Evolutionary conservation across 2,797 vertebrate genomes (phyloP), one percentile per base, ranked within the genome.

Genomic region (Psittacula echo): DNA sequence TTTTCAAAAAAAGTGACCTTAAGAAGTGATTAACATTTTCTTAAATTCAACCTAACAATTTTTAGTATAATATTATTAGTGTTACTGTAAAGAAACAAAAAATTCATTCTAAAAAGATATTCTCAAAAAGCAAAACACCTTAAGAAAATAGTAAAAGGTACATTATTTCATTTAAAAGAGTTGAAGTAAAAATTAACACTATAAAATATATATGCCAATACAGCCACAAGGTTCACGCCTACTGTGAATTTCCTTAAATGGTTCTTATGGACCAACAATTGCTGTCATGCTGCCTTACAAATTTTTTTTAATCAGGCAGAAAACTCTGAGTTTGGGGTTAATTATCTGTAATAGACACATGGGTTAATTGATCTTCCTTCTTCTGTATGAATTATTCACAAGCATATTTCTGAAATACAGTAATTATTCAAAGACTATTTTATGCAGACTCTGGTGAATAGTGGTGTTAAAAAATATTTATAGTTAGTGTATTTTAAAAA

Each of bases 1-100:
- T 94, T 92, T 82, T 94, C 22, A 68, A 84, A 95, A 95, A 97
- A 95, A 45, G 53, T 96, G 95, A 96, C 94, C 90, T 96, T 97
- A 97, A 39, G 72, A 94, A 88, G 27, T 1, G 10, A 94, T 97
- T 95, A 96, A 86, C 48, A 62, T 85, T 96, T 97, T 93, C 41
- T 88, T 96, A 94, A 96, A 93, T 71, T 93, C 86, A 92, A 67
- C 9, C 27, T 85, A 96, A 88, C 62, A 94, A 92, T 88, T 79
- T 3, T 41, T 90, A 75, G 1, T 50, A 93, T 83, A 75, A 85
- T 92, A 45, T 24, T 94, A 18, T 22, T 78, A 39, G 9, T 18
- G 42, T 62, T 88, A 64, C 42, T 76, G 61, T 66, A 97, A 95
- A 76, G 27, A 94, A 97, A 93, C 7, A 94, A 90, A 76, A 87